These are phyloP conservation scores for Archegozetes longisetosus DNA, from an alignment of 1,140 invertebrate genomes.

Conservation along the genomic window DNA sequence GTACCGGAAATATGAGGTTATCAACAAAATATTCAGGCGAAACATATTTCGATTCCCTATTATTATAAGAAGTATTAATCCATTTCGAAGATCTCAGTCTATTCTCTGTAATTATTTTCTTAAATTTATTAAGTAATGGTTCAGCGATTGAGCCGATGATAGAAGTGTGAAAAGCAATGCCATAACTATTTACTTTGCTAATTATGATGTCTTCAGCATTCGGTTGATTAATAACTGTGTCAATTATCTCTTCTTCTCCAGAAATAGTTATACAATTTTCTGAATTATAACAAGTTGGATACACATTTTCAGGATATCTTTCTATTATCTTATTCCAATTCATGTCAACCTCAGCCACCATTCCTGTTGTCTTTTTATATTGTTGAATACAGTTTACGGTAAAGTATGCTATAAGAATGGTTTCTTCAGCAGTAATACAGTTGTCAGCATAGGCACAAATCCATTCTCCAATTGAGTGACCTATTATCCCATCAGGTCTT, in stretches of 20 bases:
- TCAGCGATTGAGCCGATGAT: too few species aligned
- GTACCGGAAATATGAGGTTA: conserved; percentile 45
- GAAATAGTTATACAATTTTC: conserved; percentile 83
- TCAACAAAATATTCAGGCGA: too few species aligned
- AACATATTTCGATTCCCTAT: too few species aligned
- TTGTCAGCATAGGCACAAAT: too few species aligned
- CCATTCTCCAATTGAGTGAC: too few species aligned
- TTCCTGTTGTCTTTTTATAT: conserved; percentile 46
- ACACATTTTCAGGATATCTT: too few species aligned
- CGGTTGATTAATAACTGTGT: conserved; percentile 52
- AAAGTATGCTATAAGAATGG: conserved; percentile 75
- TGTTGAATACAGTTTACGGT: conserved; percentile 53
- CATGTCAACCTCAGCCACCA: too few species aligned
- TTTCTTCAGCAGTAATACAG: conserved; percentile 74
- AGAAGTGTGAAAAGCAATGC: too few species aligned
- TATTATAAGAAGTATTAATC: conserved; percentile 79
- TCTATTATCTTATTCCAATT: too few species aligned
- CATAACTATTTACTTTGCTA: conserved; percentile 66
- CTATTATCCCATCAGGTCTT: conserved; percentile 88
- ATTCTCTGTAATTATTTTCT: conserved; percentile 57
- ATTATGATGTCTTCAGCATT: conserved; percentile 54
- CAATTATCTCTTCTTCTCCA: conserved; percentile 51
- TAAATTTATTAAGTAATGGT: conserved; percentile 88
- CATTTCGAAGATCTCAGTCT: conserved; percentile 59
- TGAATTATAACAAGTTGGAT: conserved; percentile 84